Evolutionary conservation across 2,888 invertebrate species (phyloP), one percentile per base, ranked within the genome.

Genomic region (Campoplex capitator): DNA sequence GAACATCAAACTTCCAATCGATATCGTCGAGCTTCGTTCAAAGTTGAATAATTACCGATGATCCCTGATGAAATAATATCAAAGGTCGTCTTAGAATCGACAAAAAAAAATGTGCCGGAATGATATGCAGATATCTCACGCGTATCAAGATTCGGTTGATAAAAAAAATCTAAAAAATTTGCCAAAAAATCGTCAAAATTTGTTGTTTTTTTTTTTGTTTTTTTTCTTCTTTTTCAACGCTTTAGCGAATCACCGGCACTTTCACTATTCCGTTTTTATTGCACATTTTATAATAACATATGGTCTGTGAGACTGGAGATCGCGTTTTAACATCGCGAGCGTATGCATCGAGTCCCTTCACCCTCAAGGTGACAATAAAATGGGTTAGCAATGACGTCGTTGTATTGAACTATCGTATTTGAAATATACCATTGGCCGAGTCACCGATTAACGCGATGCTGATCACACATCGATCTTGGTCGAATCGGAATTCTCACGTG

Each of bases 311-410:
- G 76, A 32, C 81, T 74, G 73, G 77, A 82, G 84, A 88, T 88
- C 85, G 85, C 85, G 85, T 88, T 84, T 88, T 73, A 87, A 81
- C 45, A 78, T 82, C 32, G 78, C 77, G 65, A 58, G 75, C 85
- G 71, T 81, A n/a, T 78, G 81, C 84, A 87, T 74, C 88, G 67
- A 87, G 82, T 89, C 89, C 89, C 89, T 89, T 89, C 89, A 89
- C 89, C 89, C 88, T 89, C 89, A 89, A 89, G 89, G 89, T 89
- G 89, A 89, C 89, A 89, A 88, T 88, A 89, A 89, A 89, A 89
- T 89, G 89, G 89, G 89, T 89, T 89, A 89, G 85, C 83, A 85
- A 80, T 88, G 88, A 88, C 89, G 88, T 76, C 84, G 85, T 84
- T 80, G 68, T 67, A 82, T 83, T 84, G 84, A 76, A 82, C 62